Conservation (phyloP, 2,113 vertebrate species). For the Axis porcinus region DNA sequence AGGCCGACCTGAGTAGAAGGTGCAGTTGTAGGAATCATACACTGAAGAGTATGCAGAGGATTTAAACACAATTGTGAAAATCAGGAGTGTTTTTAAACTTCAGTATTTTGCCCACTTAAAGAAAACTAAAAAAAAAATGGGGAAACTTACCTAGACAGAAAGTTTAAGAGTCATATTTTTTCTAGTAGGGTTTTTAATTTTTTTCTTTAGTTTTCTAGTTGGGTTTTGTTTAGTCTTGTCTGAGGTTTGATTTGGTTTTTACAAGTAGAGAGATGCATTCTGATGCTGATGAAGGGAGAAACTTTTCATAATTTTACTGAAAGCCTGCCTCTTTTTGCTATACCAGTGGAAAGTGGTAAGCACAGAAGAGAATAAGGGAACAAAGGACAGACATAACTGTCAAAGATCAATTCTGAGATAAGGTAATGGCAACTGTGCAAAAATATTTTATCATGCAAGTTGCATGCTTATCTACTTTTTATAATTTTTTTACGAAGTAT, state of each 20-base stretch:
- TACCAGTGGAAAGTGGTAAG: neutral
- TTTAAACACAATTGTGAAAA: neutral
- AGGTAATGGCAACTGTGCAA: neutral
- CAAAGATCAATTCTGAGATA: neutral
- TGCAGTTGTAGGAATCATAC: neutral
- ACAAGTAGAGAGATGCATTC: neutral
- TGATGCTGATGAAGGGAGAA: neutral
- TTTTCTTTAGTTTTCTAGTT: neutral
- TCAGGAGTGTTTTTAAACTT: neutral
- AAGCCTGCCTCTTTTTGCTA: neutral
- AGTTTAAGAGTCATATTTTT: neutral
- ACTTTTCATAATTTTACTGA: neutral
- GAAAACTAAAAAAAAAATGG: neutral
- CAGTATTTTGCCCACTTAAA: neutral
- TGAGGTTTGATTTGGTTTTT: neutral
- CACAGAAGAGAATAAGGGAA: neutral
- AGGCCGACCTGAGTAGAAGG: neutral
- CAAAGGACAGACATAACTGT: neutral
- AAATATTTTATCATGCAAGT: neutral
- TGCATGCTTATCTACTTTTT: neutral
- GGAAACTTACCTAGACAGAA: neutral
- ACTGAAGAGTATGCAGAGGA: neutral
- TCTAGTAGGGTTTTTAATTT: neutral
- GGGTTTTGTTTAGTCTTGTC: neutral
- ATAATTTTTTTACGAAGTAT: neutral